These are phyloP conservation scores for Cyanoliseus patagonus DNA, from an alignment of 2,113 vertebrate genomes.

Conservation along the genomic window DNA sequence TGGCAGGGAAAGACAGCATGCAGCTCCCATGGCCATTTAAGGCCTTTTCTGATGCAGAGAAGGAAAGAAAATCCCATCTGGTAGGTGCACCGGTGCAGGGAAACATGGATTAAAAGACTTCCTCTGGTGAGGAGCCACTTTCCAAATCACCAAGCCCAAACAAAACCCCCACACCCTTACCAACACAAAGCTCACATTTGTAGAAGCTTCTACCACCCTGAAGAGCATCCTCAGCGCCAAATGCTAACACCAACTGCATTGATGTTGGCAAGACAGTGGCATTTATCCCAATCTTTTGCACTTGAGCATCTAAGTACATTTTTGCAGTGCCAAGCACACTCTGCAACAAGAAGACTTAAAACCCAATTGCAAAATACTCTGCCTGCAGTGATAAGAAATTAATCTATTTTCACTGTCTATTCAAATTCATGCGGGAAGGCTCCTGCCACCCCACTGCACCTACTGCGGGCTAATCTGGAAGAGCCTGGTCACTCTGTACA, in stretches of 20 bases:
- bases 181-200: background rate
- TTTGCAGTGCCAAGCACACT: background rate
- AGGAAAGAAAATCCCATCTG: background rate
- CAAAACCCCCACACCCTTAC: background rate
- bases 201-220: background rate
- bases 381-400: background rate
- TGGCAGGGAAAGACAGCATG: background rate
- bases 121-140: background rate
- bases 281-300: background rate
- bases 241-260: background rate
- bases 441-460: background rate
- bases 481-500: background rate
- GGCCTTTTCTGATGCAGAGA: background rate
- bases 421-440: background rate
- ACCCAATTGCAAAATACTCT: background rate
- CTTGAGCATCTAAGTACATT: fast-evolving
- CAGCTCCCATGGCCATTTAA: background rate
- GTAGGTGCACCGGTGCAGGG: background rate
- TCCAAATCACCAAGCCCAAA: background rate
- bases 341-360: background rate
- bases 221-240: background rate
- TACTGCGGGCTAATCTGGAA: background rate
- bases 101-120: background rate
- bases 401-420: background rate
- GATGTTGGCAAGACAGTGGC: background rate